A percentile compares a stretch with the other conserved stretches of the same genome.
Evolutionary conservation across 2,113 vertebrate genomes (phyloP).

Genomic region (Malurus melanocephalus): DNA sequence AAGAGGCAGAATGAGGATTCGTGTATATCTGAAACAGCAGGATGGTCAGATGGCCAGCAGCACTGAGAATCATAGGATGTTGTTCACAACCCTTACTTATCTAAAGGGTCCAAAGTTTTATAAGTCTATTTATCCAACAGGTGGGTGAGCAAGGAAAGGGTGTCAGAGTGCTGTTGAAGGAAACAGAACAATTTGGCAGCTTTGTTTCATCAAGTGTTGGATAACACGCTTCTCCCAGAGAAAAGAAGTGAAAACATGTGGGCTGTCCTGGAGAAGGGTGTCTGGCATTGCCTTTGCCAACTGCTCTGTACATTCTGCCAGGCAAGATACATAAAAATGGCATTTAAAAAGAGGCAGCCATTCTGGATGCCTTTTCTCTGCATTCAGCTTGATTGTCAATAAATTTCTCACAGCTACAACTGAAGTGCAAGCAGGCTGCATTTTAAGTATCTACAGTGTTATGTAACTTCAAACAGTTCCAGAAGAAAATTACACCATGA

Average conservation of each 20-base stretch:
- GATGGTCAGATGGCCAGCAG: not conserved
- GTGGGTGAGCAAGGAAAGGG: not conserved
- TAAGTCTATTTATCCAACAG: not conserved
- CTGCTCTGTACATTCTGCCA: not conserved
- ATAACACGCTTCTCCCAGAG: not conserved
- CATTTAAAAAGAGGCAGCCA: not conserved
- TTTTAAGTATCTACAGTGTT: not conserved
- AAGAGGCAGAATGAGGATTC: not conserved
- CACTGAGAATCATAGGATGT: not conserved
- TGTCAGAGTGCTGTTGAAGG: not conserved
- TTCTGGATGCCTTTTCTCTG: not conserved
- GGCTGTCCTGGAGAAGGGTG: not conserved
- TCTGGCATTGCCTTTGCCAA: not conserved
- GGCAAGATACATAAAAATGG: not conserved
- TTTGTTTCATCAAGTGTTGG: not conserved
- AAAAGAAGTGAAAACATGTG: not conserved
- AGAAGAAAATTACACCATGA: not conserved
- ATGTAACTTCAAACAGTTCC: not conserved
- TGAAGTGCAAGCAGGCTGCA: not conserved
- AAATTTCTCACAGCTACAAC: not conserved
- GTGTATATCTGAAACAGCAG: not conserved
- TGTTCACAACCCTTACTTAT: not conserved
- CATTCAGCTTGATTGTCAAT: not conserved
- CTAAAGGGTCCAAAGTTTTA: not conserved
- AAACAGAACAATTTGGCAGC: not conserved